Evolutionary conservation across 1,140 invertebrate genomes (phyloP).

Genomic region (Orussus abietinus): DNA sequence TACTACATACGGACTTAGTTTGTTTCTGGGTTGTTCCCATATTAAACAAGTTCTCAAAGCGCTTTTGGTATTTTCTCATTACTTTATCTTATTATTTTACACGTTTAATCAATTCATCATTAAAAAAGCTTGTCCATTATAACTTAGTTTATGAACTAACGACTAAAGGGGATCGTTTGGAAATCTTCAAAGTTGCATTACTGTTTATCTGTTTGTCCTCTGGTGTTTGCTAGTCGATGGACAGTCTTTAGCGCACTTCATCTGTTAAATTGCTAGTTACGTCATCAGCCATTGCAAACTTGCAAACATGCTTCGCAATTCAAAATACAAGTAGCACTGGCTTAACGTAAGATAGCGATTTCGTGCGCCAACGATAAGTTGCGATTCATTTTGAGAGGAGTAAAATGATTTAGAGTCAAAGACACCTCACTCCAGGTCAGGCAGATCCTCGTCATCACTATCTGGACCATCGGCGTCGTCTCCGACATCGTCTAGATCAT

Average conservation of each 20-base stretch:
- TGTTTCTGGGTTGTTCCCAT: no score
- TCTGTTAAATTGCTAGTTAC: no score
- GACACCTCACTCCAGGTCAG: conserved; percentile 53
- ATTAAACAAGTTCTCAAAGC: no score
- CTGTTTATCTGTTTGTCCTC: conserved; percentile 18
- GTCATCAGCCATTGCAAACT: conserved; percentile 12
- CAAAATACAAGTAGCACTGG: conserved; percentile 27
- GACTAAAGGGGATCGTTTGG: conserved; percentile 24
- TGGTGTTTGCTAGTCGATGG: conserved; percentile 12
- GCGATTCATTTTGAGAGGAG: conserved; percentile 7
- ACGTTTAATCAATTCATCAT: conserved; percentile 33
- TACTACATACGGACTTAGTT: no score
- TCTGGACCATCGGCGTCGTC: conserved; percentile 45
- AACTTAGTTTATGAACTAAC: conserved; percentile 45
- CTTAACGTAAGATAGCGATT: background rate
- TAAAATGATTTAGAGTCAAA: conserved; percentile 18
- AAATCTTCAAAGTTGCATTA: conserved; percentile 17
- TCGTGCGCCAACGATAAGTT: conserved; percentile 8
- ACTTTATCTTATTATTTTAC: conserved; percentile 33
- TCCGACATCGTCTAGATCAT: conserved; percentile 46
- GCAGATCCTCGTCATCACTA: conserved; percentile 59
- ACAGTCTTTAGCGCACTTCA: conserved; percentile 7
- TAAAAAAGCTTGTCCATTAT: conserved; percentile 42
- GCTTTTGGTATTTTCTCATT: conserved; percentile 25
- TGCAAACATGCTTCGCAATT: conserved; percentile 29